Percentiles rank a stretch among this genome's conserved stretches.
Evolutionary conservation across 1,140 invertebrate genomes (phyloP).

Genomic region (Berghia stephanieae): DNA sequence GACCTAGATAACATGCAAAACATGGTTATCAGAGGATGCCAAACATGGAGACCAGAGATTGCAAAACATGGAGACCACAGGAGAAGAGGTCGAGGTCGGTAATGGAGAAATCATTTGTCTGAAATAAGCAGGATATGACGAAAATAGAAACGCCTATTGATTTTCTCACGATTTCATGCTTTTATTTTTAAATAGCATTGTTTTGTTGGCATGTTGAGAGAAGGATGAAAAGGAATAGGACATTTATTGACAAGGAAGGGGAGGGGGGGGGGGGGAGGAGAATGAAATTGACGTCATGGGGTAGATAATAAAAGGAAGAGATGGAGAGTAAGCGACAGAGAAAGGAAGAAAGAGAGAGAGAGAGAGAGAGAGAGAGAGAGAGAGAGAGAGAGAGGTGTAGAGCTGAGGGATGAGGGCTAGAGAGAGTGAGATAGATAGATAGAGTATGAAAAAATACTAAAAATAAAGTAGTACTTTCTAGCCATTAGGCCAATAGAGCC

Average conservation of each 20-base stretch:
- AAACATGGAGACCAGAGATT: no score
- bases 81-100: no score
- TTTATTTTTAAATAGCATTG: no score
- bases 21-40: no score
- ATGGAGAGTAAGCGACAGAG: not conserved
- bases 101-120: no score
- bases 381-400: not conserved
- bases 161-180: no score
- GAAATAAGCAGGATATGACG: no score
- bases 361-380: not conserved
- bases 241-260: not conserved
- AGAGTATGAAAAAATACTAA: not conserved
- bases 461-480: not conserved
- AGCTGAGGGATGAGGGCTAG: not conserved
- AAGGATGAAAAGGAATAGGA: not conserved
- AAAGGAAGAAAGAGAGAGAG: not conserved
- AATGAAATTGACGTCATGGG: not conserved
- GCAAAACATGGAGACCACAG: no score
- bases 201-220: not conserved
- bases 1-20: no score
- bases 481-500: no score
- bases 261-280: not conserved
- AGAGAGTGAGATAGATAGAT: not conserved
- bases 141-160: no score
- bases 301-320: not conserved